These are phyloP conservation scores for Tetrax tetrax DNA, from an alignment of 2,113 vertebrate genomes.

Conservation along the genomic window DNA sequence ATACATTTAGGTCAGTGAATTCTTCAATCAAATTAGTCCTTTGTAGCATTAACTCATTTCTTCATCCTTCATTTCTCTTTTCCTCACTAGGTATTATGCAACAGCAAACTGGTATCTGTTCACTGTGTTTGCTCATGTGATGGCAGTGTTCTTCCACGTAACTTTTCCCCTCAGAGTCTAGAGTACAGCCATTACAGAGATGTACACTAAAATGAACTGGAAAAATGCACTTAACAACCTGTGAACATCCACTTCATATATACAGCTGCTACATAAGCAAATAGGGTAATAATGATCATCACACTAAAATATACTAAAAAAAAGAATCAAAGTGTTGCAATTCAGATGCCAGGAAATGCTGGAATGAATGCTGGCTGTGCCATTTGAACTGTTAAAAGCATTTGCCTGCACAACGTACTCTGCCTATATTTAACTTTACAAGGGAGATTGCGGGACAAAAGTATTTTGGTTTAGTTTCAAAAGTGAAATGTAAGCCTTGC, in stretches of 20 bases:
- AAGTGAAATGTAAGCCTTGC: not conserved
- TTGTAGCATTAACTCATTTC: constrained; percentile 4
- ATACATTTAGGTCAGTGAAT: not conserved
- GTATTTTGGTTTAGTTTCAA: not conserved
- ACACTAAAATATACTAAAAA: not conserved
- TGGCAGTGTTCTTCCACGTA: not conserved
- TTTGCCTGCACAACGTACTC: not conserved
- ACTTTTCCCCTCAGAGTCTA: not conserved
- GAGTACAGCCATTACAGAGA: not conserved
- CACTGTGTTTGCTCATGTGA: not conserved
- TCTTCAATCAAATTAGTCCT: constrained; percentile 5
- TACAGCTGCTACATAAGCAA: not conserved
- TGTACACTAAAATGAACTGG: not conserved
- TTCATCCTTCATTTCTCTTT: not conserved
- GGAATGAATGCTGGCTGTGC: not conserved
- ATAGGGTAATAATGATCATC: not conserved
- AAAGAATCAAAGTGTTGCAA: not conserved
- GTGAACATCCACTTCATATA: not conserved
- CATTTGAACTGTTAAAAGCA: not conserved
- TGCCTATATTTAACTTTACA: constrained; percentile 9
- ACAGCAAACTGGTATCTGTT: not conserved
- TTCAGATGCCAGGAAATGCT: not conserved
- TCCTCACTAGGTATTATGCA: not conserved
- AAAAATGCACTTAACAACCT: not conserved
- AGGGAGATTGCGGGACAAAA: not conserved